Percentiles rank a stretch among this genome's conserved stretches.
phyloP scores from a whole-genome alignment of 2,888 invertebrate genomes.

The Xestobium rufovillosum region DNA sequence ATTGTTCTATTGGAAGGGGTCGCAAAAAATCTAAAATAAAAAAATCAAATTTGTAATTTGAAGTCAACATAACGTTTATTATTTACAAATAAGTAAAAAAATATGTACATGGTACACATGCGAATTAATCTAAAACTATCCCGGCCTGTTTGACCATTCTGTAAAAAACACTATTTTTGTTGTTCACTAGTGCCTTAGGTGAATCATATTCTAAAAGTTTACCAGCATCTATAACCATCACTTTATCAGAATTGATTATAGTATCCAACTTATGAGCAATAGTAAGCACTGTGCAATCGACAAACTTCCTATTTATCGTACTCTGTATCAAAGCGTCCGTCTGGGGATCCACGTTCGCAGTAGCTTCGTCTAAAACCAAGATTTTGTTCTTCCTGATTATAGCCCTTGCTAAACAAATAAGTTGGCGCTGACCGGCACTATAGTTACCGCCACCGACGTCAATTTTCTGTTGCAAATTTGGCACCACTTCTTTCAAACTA shows the following conservation, averaged over 20 bases:
- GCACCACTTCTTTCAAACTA: slow-evolving; percentile 46
- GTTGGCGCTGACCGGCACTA: slow-evolving; percentile 50
- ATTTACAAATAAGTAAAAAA: too few species aligned
- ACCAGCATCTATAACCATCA: slow-evolving; percentile 57
- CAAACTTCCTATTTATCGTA: slow-evolving; percentile 47
- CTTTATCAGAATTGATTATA: slow-evolving; percentile 55
- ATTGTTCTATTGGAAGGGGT: too few species aligned
- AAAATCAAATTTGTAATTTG: too few species aligned
- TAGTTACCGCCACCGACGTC: slow-evolving; percentile 55
- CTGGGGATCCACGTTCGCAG: slow-evolving; percentile 49
- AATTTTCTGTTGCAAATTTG: slow-evolving; percentile 40
- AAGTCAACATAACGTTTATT: too few species aligned
- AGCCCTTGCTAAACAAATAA: slow-evolving; percentile 51
- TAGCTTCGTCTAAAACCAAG: slow-evolving; percentile 51
- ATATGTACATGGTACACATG: too few species aligned
- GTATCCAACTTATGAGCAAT: slow-evolving; percentile 43
- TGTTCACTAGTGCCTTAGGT: not conserved
- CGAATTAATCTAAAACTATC: too few species aligned
- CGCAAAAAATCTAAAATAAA: too few species aligned
- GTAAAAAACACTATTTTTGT: not conserved
- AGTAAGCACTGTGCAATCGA: slow-evolving; percentile 48
- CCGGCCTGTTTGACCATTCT: slow-evolving; percentile 9
- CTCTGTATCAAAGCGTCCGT: slow-evolving; percentile 49
- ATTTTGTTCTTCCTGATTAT: slow-evolving; percentile 46
- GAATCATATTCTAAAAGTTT: slow-evolving; percentile 38